These are phyloP conservation scores for Leucophenga maculata DNA, from an alignment of 2,888 invertebrate genomes.

Conservation along the genomic window DNA sequence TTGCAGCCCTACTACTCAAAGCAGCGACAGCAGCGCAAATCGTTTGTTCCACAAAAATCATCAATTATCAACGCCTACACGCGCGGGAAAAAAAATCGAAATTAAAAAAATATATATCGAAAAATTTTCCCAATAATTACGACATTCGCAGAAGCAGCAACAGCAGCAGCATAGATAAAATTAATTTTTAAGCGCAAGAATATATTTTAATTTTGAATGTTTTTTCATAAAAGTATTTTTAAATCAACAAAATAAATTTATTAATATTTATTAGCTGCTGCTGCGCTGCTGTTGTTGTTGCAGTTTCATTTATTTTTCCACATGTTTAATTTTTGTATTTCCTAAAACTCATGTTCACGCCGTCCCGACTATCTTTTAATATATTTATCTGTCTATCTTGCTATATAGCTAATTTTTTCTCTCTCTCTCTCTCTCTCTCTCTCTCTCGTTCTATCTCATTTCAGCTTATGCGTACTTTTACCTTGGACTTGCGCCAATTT, in stretches of 20 bases:
- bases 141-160: constrained; percentile 9
- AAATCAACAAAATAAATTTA: constrained; percentile 36
- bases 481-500: constrained; percentile 48
- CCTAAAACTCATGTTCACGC: constrained; percentile 17
- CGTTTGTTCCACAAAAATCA: background rate
- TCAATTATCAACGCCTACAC: background rate
- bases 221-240: constrained; percentile 34
- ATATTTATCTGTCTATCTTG: background rate
- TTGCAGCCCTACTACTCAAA: too few relatives aligned
- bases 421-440: background rate
- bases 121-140: too few relatives aligned
- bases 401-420: too few relatives aligned
- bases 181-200: background rate
- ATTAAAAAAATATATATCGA: too few relatives aligned
- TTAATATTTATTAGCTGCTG: constrained; percentile 18
- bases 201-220: background rate
- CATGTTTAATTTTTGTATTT: constrained; percentile 22
- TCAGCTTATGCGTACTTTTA: constrained; percentile 27
- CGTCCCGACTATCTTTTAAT: constrained; percentile 31
- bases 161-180: constrained; percentile 26
- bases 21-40: too few relatives aligned
- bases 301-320: constrained; percentile 10
- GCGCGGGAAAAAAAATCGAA: background rate
- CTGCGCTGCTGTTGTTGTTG: constrained; percentile 11
- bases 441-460: constrained; percentile 27